Conservation (phyloP, 2,888 invertebrate species). For the Phrixothrix hirtus region DNA sequence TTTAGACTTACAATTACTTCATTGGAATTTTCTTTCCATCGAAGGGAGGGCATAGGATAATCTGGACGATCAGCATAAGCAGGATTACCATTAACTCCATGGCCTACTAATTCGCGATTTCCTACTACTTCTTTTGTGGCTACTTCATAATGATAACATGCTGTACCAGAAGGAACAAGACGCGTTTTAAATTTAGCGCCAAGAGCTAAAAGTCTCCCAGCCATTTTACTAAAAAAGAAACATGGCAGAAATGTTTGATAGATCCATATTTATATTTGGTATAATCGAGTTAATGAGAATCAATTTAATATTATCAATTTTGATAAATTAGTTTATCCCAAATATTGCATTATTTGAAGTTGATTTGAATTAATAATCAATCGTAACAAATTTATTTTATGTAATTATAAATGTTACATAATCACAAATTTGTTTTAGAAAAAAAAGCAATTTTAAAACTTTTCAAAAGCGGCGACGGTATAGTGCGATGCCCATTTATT, state of each 20-base stretch:
- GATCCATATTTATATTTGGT: neutral
- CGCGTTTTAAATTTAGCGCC: slow-evolving; percentile 29
- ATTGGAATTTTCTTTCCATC: slow-evolving; percentile 75
- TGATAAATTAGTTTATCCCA: no score
- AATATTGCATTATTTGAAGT: no score
- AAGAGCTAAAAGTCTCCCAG: slow-evolving; percentile 32
- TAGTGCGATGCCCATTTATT: no score
- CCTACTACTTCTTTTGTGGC: slow-evolving; percentile 60
- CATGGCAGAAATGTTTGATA: neutral
- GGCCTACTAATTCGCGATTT: slow-evolving; percentile 88
- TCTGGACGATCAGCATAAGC: slow-evolving; percentile 76
- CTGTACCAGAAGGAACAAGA: slow-evolving; percentile 33
- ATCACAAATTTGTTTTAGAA: no score
- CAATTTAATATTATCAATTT: no score
- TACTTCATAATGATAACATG: slow-evolving; percentile 21
- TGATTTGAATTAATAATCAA: no score
- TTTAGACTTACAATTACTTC: slow-evolving; percentile 67
- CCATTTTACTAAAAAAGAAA: slow-evolving; percentile 22
- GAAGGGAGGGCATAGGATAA: slow-evolving; percentile 85
- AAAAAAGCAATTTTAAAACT: no score
- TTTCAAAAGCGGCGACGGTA: no score
- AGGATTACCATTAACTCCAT: slow-evolving; percentile 78
- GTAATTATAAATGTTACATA: no score
- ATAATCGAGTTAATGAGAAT: no score
- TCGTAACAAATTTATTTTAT: no score